Conservation (phyloP, 2,113 vertebrate genomes). For the Gracilinanus agilis region DNA sequence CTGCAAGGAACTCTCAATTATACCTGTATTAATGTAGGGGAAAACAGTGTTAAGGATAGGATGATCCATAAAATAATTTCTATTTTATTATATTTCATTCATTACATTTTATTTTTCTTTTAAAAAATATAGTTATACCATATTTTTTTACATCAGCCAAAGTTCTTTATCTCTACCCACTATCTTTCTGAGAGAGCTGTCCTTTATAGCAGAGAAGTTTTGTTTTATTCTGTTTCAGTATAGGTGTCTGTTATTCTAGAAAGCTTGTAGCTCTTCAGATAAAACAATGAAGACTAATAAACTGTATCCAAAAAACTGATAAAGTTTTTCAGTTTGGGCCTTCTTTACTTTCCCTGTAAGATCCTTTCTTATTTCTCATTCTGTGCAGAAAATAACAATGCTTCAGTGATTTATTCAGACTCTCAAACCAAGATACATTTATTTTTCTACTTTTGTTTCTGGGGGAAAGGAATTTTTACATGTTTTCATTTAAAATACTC, state of each 20-base stretch:
- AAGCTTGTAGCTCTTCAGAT: not conserved
- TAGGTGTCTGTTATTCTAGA: not conserved
- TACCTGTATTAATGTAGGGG: not conserved
- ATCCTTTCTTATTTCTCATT: not conserved
- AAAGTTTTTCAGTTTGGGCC: not conserved
- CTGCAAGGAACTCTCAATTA: not conserved
- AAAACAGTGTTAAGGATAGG: not conserved
- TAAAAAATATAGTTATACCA: not conserved
- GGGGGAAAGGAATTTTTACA: not conserved
- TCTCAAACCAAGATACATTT: not conserved
- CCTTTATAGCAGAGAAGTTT: not conserved
- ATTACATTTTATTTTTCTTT: not conserved
- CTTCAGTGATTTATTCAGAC: not conserved
- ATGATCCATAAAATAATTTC: not conserved
- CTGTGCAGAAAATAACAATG: not conserved
- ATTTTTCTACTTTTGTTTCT: not conserved
- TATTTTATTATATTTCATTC: not conserved
- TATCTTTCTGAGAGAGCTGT: not conserved
- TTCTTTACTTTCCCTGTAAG: not conserved
- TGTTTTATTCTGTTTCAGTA: not conserved
- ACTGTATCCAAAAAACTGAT: not conserved
- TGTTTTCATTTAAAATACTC: not conserved
- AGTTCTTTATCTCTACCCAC: not conserved
- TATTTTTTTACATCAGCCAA: not conserved
- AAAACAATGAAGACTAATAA: not conserved